These are phyloP conservation scores for Galaxias olidus DNA, from an alignment of 2,797 vertebrate species.

Conservation along the genomic window DNA sequence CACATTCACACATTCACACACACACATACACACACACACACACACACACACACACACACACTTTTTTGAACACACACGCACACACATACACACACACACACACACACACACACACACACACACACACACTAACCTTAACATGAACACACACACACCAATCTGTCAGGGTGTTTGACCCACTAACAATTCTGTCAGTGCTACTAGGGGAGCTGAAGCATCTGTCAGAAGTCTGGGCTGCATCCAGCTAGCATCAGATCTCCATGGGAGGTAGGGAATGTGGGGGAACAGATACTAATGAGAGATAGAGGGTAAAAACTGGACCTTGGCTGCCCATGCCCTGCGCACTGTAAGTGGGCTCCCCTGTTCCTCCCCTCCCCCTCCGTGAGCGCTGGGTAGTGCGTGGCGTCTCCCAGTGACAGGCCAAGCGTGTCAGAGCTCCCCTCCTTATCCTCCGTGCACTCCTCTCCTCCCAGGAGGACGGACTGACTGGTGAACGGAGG, in stretches of 20 bases:
- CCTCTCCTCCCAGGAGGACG: conserved; percentile 57
- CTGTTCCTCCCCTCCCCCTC: conserved; percentile 18
- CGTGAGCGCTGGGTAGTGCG: conserved; percentile 40
- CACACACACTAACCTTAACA: too few species aligned
- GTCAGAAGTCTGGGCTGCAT: conserved; percentile 30
- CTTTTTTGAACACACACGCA: too few species aligned
- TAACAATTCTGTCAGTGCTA: conserved; percentile 30
- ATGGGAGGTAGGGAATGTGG: conserved; percentile 3
- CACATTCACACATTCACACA: too few species aligned
- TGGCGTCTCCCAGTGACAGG: conserved; percentile 55
- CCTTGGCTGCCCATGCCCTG: too few species aligned
- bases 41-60: too few species aligned
- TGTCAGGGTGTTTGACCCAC: conserved; percentile 37
- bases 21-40: too few species aligned
- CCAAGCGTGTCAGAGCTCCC: conserved; percentile 68
- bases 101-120: too few species aligned
- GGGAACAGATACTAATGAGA: not conserved
- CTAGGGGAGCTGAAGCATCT: conserved; percentile 50
- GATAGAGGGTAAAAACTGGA: conserved; percentile 16
- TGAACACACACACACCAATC: conserved; percentile 41
- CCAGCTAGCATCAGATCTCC: conserved; percentile 3
- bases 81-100: too few species aligned
- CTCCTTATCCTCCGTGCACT: conserved; percentile 37
- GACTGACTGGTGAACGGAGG: conserved; percentile 50
- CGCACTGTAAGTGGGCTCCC: not conserved